Percentiles rank a stretch among this genome's conserved stretches.
Evolutionary conservation across 2,888 invertebrate genomes (phyloP).

Genomic region (Ectobius pallidus): DNA sequence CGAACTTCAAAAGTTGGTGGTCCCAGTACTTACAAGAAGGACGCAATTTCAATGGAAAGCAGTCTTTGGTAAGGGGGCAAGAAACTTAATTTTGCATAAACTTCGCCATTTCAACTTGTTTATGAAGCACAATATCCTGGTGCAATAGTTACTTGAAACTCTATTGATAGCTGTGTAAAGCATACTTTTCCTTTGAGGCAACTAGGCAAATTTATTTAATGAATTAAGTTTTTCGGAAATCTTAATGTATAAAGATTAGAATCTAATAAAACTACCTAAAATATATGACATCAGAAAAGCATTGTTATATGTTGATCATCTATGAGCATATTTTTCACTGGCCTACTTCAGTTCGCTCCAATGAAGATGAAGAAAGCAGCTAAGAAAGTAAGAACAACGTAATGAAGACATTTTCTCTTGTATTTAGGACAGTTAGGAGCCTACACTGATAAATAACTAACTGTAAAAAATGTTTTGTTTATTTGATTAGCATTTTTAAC

Average conservation of each 20-base stretch:
- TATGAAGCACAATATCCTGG: constrained; percentile 2
- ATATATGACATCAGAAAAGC: constrained; percentile 10
- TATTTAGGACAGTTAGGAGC: neutral
- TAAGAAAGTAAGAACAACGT: neutral
- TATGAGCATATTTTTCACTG: neutral
- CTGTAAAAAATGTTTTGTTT: neutral
- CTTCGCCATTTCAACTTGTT: neutral
- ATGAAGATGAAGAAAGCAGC: constrained; percentile 6
- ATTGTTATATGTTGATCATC: neutral
- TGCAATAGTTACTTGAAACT: neutral
- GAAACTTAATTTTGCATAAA: neutral
- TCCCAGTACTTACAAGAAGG: neutral
- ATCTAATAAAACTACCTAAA: constrained; percentile 3
- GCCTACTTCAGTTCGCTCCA: neutral
- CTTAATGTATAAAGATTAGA: neutral
- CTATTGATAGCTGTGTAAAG: neutral
- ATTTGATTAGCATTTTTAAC: neutral
- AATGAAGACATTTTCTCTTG: neutral
- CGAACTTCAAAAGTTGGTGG: neutral
- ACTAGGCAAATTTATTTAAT: neutral
- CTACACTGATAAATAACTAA: no score
- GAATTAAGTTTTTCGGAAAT: neutral
- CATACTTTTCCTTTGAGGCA: neutral
- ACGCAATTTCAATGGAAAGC: constrained; percentile 5
- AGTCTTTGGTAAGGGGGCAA: neutral